These are phyloP conservation scores for Spodoptera littoralis DNA, from an alignment of 2,888 invertebrate genomes.

Conservation along the genomic window DNA sequence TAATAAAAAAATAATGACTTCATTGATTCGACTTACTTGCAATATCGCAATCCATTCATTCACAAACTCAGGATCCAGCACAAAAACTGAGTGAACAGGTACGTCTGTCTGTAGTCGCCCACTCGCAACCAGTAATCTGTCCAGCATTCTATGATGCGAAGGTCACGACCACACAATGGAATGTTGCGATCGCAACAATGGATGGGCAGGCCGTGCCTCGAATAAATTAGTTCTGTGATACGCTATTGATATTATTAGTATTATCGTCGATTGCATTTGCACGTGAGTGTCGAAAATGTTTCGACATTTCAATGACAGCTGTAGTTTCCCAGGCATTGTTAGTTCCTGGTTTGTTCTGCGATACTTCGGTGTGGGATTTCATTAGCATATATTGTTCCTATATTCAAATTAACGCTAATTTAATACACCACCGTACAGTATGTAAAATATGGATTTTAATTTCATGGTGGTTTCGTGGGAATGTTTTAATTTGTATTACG, in stretches of 20 bases:
- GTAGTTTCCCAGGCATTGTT: slow-evolving; percentile 23
- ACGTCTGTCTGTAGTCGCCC: slow-evolving; percentile 52
- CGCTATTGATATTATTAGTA: slow-evolving; percentile 59
- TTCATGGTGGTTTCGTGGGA: slow-evolving; percentile 3
- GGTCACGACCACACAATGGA: slow-evolving; percentile 80
- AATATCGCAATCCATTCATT: slow-evolving; percentile 33
- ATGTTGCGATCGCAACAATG: slow-evolving; percentile 77
- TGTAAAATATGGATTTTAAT: slow-evolving; percentile 10
- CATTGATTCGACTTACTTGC: slow-evolving; percentile 13
- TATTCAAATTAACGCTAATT: neutral
- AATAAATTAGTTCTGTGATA: slow-evolving; percentile 71
- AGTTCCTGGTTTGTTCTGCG: slow-evolving; percentile 18
- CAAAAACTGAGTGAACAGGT: slow-evolving; percentile 53
- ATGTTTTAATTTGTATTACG: neutral
- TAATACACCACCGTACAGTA: no score
- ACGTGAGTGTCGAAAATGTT: slow-evolving; percentile 49
- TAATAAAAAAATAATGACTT: no score
- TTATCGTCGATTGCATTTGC: slow-evolving; percentile 46
- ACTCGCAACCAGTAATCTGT: slow-evolving; percentile 58
- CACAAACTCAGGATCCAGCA: slow-evolving; percentile 39
- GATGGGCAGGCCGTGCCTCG: slow-evolving; percentile 70
- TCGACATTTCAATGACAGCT: slow-evolving; percentile 26
- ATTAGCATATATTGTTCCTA: slow-evolving; percentile 3
- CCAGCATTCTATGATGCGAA: slow-evolving; percentile 66
- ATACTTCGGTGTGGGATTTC: slow-evolving; percentile 22